Conservation (phyloP, 1,140 invertebrate species). For the Drosophila sucinea region DNA sequence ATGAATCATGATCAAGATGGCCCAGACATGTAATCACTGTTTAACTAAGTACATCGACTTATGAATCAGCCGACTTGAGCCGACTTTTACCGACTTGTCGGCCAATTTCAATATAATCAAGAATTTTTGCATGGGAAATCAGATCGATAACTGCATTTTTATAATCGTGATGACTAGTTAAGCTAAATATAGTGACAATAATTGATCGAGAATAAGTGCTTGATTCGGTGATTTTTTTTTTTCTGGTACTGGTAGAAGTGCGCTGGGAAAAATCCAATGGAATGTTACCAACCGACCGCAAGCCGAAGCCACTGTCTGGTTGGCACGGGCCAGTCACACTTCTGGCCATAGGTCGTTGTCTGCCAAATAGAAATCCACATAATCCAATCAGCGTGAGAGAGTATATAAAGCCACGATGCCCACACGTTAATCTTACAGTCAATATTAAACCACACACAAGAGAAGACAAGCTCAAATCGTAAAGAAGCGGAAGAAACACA, state of each 20-base stretch:
- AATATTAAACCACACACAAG: slow-evolving; percentile 12
- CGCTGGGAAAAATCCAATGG: slow-evolving; percentile 57
- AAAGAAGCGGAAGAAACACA: not conserved
- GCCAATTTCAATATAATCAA: slow-evolving; percentile 31
- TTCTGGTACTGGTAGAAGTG: slow-evolving; percentile 35
- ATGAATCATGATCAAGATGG: not conserved
- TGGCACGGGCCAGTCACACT: slow-evolving; percentile 37
- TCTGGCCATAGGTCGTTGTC: slow-evolving; percentile 46
- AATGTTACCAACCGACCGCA: not conserved
- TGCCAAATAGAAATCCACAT: slow-evolving; percentile 34
- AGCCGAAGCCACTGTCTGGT: not conserved
- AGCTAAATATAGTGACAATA: slow-evolving; percentile 58
- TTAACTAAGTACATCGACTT: slow-evolving; percentile 20
- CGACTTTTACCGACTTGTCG: not conserved
- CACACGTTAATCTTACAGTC: slow-evolving; percentile 30
- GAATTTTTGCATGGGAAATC: slow-evolving; percentile 41
- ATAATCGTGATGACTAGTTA: slow-evolving; percentile 31
- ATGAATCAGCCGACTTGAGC: slow-evolving; percentile 25
- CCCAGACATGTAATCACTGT: slow-evolving; percentile 30
- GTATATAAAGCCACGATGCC: slow-evolving; percentile 56
- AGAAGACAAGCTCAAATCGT: slow-evolving; percentile 10
- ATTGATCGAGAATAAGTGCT: slow-evolving; percentile 31
- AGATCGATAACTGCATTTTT: slow-evolving; percentile 24
- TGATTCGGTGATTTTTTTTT: slow-evolving; percentile 55
- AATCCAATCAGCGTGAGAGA: slow-evolving; percentile 15